Percentiles rank a stretch among this genome's conserved stretches.
These are phyloP conservation scores for Linnaemya tessellans DNA, from an alignment of 2,888 invertebrate species.

Conservation along the genomic window DNA sequence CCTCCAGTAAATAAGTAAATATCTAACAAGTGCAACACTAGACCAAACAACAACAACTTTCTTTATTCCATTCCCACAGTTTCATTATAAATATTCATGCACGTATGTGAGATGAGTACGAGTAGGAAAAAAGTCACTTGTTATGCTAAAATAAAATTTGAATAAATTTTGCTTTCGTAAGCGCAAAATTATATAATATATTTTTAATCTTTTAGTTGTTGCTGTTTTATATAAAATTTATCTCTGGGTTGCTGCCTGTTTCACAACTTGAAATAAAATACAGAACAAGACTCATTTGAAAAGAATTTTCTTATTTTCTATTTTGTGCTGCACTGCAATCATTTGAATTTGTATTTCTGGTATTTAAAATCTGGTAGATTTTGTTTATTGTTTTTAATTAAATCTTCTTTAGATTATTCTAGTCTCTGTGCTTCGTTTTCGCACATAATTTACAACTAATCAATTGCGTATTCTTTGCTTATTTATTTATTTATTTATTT, in stretches of 20 bases:
- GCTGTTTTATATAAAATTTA: slow-evolving; percentile 3
- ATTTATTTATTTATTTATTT: slow-evolving; percentile 55
- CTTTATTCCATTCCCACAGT: too few relatives aligned
- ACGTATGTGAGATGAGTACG: background rate
- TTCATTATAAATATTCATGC: too few relatives aligned
- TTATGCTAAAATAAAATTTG: slow-evolving; percentile 16
- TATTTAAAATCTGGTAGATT: slow-evolving; percentile 49
- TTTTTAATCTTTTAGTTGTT: background rate
- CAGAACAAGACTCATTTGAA: background rate
- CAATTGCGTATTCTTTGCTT: slow-evolving; percentile 55
- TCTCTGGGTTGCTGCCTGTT: background rate
- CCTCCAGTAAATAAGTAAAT: too few relatives aligned
- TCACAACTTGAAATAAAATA: background rate
- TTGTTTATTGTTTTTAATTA: slow-evolving; percentile 61
- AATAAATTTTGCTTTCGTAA: slow-evolving; percentile 37
- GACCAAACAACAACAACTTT: too few relatives aligned
- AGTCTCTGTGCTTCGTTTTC: slow-evolving; percentile 21
- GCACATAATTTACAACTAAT: slow-evolving; percentile 62
- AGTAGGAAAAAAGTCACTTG: background rate
- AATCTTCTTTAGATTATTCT: slow-evolving; percentile 36
- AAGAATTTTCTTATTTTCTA: background rate
- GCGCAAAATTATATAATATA: slow-evolving; percentile 7
- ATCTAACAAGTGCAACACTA: too few relatives aligned
- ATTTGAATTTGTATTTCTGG: slow-evolving; percentile 22
- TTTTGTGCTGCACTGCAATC: background rate